Base-by-base conservation (phyloP, 1,140 invertebrate genomes). In the Euschistus heros region DNA sequence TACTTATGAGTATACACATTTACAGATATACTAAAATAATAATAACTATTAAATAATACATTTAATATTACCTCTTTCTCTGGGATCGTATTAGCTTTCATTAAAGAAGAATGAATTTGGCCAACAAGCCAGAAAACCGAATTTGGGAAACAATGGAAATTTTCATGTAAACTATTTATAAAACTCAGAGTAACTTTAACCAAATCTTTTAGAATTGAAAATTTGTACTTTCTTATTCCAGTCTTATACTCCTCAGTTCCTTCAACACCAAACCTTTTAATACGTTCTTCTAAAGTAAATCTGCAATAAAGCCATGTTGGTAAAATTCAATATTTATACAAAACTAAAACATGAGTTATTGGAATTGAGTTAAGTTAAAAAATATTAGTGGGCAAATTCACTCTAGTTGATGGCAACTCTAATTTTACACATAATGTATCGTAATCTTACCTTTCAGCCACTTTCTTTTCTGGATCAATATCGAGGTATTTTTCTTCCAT, bases 401-500 rank as follows among this genome's bases (percentile, higher is more conserved):
- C 8, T n/a, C n/a, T n/a, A n/a, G n/a, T n/a, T n/a, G n/a, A n/a
- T n/a, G n/a, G n/a, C n/a, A n/a, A n/a, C n/a, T n/a, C n/a, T n/a
- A n/a, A n/a, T n/a, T n/a, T n/a, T n/a, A n/a, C n/a, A n/a, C n/a
- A n/a, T n/a, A n/a, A n/a, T n/a, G n/a, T n/a, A n/a, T n/a, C 64
- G n/a, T 68, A 68, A 81, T 80, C 82, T 79, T 70, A 74, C 69
- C 80, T 81, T n/a, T 86, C 78, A 15, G 85, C 74, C 46, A 88
- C 85, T 77, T 94, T 96, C 24, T 57, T 57, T 66, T 90, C 85
- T 0, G 92, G 89, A 77, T 98, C 94, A 33, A 95, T 86, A 74
- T 97, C 94, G 50, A 96, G 80, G 76, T 92, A 94, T 73, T 87
- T 86, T 73, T 97, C 93, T 73, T 94, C 91, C 70, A 94, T 91